A percentile compares a stretch with the other conserved stretches of the same genome.
phyloP scores from a whole-genome alignment of 2,113 vertebrate species.

The Mobula hypostoma region DNA sequence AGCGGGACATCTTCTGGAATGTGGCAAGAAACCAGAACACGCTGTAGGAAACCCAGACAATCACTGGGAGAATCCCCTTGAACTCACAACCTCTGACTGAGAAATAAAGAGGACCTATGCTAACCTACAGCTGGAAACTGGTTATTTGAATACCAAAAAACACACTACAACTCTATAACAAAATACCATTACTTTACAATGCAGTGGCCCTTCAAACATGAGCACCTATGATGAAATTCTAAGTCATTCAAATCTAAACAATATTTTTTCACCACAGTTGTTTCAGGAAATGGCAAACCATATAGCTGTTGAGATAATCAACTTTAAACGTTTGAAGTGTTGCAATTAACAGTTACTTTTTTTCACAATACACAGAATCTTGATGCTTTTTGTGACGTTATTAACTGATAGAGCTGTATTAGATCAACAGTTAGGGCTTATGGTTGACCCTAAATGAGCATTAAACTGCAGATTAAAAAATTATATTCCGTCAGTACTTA shows the following conservation, averaged over 20 bases:
- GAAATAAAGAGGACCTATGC: neutral
- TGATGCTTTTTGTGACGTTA: neutral
- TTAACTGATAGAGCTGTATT: neutral
- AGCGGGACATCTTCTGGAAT: too few species aligned
- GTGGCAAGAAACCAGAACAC: too few species aligned
- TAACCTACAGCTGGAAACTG: neutral
- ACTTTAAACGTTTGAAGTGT: constrained; percentile 1
- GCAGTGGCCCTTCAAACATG: neutral
- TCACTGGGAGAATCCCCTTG: neutral
- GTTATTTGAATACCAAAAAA: neutral
- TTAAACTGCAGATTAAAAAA: neutral
- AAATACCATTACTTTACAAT: neutral
- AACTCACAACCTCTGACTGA: neutral
- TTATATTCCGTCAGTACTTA: neutral
- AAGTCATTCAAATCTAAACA: neutral
- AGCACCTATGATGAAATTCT: constrained; percentile 16
- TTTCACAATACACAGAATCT: neutral
- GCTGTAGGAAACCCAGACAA: too few species aligned
- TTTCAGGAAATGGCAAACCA: constrained; percentile 7
- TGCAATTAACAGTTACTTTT: constrained; percentile 26
- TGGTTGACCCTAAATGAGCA: neutral
- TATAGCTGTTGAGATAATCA: constrained; percentile 15
- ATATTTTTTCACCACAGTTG: neutral
- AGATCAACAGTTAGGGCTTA: neutral
- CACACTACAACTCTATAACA: neutral